Percentiles rank a stretch among this genome's conserved stretches.
phyloP scores from a whole-genome alignment of 2,888 invertebrate species.

The Xylota segnis region DNA sequence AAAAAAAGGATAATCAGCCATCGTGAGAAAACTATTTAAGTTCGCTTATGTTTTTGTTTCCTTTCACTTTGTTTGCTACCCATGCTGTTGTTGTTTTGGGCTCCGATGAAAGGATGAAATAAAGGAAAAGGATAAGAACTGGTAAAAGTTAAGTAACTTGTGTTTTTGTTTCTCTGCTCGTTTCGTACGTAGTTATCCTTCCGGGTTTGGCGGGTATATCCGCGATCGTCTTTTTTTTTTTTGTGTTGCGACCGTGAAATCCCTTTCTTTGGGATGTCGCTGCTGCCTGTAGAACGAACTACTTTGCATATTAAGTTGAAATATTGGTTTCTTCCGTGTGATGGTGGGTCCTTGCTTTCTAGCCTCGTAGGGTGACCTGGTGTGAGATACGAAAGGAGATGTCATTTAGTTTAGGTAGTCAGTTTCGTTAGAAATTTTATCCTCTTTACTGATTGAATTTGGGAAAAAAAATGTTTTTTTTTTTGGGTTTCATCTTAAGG shows the following conservation, averaged over 20 bases:
- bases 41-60: conserved; percentile 74
- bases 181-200: conserved; percentile 56
- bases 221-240: conserved; percentile 63
- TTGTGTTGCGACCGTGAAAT: conserved; percentile 17
- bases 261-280: conserved; percentile 10
- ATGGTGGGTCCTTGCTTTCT: conserved; percentile 23
- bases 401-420: conserved; percentile 16
- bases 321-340: conserved; percentile 28
- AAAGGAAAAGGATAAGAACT: conserved; percentile 56
- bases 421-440: conserved; percentile 34
- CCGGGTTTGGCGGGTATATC: conserved; percentile 56
- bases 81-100: conserved; percentile 22
- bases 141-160: conserved; percentile 70
- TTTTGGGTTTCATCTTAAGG: conserved; percentile 8
- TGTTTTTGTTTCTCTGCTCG: conserved; percentile 63
- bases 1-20: conserved; percentile 71
- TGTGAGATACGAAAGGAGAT: conserved; percentile 44
- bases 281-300: conserved; percentile 17
- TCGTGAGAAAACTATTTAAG: conserved; percentile 76
- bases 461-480: conserved; percentile 17
- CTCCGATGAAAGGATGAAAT: conserved; percentile 42
- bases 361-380: conserved; percentile 37
- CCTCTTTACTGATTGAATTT: neutral
- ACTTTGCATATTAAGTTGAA: conserved; percentile 52
- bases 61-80: conserved; percentile 10